These are phyloP conservation scores for Psittacula derbiana DNA, from an alignment of 2,797 vertebrate species.

Conservation along the genomic window DNA sequence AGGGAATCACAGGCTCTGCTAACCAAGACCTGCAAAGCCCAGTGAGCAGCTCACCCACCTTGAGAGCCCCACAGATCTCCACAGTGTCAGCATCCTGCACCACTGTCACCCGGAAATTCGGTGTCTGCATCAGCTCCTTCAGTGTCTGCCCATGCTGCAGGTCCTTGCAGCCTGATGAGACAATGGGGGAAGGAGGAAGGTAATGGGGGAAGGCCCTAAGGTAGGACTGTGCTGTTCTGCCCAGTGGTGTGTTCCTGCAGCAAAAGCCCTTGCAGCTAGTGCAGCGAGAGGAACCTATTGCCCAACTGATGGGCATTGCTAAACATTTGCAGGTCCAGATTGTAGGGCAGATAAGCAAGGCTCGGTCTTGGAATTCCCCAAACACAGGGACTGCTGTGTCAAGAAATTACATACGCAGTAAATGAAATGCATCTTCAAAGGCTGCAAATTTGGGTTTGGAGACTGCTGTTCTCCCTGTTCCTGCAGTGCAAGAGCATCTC, in stretches of 20 bases:
- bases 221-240: background rate
- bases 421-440: background rate
- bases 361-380: background rate
- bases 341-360: background rate
- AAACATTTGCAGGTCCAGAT: background rate
- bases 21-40: background rate
- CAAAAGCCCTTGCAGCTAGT: background rate
- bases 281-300: background rate
- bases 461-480: background rate
- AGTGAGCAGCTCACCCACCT: slow-evolving; percentile 74
- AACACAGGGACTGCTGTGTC: background rate
- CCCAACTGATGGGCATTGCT: background rate
- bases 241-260: background rate
- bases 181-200: background rate
- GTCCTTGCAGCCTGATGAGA: slow-evolving; percentile 85
- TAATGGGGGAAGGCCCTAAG: background rate
- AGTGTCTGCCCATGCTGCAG: slow-evolving; percentile 77
- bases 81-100: slow-evolving; percentile 93
- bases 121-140: slow-evolving; percentile 94
- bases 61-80: slow-evolving; percentile 96
- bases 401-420: background rate
- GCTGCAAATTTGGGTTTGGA: background rate
- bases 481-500: background rate
- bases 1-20: background rate
- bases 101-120: slow-evolving; percentile 91